Conservation (phyloP, 1,140 invertebrate genomes). For the Drosophila auraria region DNA sequence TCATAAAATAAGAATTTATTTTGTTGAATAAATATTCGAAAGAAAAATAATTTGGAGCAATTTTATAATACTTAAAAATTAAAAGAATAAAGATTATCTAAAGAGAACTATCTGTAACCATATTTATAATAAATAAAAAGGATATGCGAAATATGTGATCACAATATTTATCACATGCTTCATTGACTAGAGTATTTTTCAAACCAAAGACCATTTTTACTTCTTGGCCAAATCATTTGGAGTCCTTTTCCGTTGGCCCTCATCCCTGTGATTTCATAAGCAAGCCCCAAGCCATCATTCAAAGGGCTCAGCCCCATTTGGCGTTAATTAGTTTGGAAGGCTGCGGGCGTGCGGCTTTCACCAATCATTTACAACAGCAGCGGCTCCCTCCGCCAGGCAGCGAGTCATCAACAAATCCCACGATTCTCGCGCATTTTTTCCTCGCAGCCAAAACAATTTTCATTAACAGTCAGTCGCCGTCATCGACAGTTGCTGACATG, state of each 20-base stretch:
- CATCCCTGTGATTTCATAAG: neutral
- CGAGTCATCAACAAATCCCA: conserved; percentile 25
- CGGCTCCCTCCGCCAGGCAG: neutral
- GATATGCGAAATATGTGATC: too few relatives aligned
- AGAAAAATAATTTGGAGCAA: too few relatives aligned
- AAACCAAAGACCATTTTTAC: neutral
- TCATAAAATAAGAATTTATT: neutral
- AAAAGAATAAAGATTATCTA: too few relatives aligned
- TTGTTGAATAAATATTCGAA: too few relatives aligned
- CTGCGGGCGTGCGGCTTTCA: conserved; percentile 71
- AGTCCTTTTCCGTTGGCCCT: neutral
- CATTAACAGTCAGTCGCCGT: conserved; percentile 71
- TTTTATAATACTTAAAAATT: too few relatives aligned
- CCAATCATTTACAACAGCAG: conserved; percentile 72
- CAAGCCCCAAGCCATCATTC: conserved; percentile 43
- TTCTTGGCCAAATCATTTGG: conserved; percentile 27
- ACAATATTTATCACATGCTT: neutral
- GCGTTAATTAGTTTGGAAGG: conserved; percentile 80
- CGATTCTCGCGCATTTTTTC: conserved; percentile 53
- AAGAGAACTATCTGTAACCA: too few relatives aligned
- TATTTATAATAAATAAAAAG: too few relatives aligned
- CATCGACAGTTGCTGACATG: conserved; percentile 69
- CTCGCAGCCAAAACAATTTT: conserved; percentile 69
- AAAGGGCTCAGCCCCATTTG: conserved; percentile 58
- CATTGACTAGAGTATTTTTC: conserved; percentile 1